Base-by-base conservation (phyloP, 2,113 vertebrate genomes). In the Astatotilapia flaviijosephi region DNA sequence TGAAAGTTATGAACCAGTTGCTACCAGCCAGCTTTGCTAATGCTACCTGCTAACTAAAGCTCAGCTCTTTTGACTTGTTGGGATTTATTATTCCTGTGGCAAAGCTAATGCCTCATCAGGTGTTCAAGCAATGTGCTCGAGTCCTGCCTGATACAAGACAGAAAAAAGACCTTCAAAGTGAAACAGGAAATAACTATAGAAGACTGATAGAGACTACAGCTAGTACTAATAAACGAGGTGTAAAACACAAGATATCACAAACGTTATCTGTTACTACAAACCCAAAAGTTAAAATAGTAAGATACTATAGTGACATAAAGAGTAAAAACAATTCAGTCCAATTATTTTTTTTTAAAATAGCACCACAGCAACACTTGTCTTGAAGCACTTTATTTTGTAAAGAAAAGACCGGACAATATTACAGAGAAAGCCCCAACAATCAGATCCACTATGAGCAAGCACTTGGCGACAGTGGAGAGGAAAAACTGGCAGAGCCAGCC, bases 261-360 rank as follows among this genome's bases (percentile, higher is more conserved):
- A 73, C 4, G 2, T 42, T 26, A 45, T 45, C 21, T 45, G 37
- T 45, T 73, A 45, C 8, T 42, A 73, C 13, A 45, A 47, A 45
- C 21, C 40, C 13, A 26, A 73, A 70, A 42, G 35, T 40, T 21
- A 70, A 70, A 23, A 70, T 15, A 42, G 2, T 42, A 65, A 65
- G 31, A n/a, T 65, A 65, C 60, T 42, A 40, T 23, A 2, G 31
- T n/a, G 60, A 65, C 31, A 65, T 35, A 35, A 65, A 35, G 60
- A 35, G 60, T 5, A 65, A 35, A 35, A 65, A 65, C 31, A 35
- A 12, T 65, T 35, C 9, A 35, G 60, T 65, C 17, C 1, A 65
- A 62, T 62, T 12, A 0, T n/a, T 35, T 62, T n/a, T n/a, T 62
- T 62, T 35, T 1, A 0, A 62, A 62, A 35, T 35, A 65, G 17